Evolutionary conservation across 2,888 invertebrate species (phyloP).

Genomic region (Mesodorylaimus sp.): DNA sequence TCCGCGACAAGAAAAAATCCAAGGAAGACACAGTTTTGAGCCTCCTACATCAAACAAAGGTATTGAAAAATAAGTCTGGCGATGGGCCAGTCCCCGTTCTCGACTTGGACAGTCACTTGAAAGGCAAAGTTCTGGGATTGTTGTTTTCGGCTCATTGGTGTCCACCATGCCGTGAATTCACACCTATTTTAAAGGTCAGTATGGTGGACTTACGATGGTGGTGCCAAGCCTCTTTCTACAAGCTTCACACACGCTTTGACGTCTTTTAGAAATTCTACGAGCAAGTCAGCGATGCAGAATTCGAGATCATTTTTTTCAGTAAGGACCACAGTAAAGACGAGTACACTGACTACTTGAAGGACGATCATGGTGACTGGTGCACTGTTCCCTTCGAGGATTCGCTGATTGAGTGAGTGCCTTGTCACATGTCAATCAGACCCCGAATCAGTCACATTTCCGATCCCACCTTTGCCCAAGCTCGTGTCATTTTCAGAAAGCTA

Average conservation of each 20-base stretch:
- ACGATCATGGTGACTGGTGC: slow-evolving; percentile 36
- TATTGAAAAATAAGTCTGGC: too few relatives aligned
- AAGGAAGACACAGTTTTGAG: too few relatives aligned
- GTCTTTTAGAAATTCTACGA: slow-evolving; percentile 32
- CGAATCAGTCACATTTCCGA: too few relatives aligned
- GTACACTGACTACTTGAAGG: slow-evolving; percentile 31
- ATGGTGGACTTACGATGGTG: too few relatives aligned
- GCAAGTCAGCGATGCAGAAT: slow-evolving; percentile 24
- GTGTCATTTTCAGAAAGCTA: slow-evolving; percentile 32
- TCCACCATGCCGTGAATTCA: slow-evolving; percentile 38
- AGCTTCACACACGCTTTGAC: too few relatives aligned
- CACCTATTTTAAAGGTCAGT: slow-evolving; percentile 29
- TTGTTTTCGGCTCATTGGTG: slow-evolving; percentile 42
- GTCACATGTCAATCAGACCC: too few relatives aligned
- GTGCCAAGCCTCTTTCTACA: too few relatives aligned
- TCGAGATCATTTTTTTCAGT: slow-evolving; percentile 39
- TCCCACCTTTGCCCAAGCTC: too few relatives aligned
- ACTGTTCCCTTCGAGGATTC: slow-evolving; percentile 31
- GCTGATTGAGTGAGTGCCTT: slow-evolving; percentile 22
- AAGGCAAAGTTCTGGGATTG: slow-evolving; percentile 31
- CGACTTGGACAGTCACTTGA: too few relatives aligned
- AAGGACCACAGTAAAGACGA: slow-evolving; percentile 32
- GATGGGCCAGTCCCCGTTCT: too few relatives aligned
- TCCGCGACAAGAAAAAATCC: too few relatives aligned
- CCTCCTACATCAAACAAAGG: too few relatives aligned